Percentiles rank a stretch among this genome's conserved stretches.
These are phyloP conservation scores for Pedicia rivosa DNA, from an alignment of 2,888 invertebrate genomes.

Conservation along the genomic window DNA sequence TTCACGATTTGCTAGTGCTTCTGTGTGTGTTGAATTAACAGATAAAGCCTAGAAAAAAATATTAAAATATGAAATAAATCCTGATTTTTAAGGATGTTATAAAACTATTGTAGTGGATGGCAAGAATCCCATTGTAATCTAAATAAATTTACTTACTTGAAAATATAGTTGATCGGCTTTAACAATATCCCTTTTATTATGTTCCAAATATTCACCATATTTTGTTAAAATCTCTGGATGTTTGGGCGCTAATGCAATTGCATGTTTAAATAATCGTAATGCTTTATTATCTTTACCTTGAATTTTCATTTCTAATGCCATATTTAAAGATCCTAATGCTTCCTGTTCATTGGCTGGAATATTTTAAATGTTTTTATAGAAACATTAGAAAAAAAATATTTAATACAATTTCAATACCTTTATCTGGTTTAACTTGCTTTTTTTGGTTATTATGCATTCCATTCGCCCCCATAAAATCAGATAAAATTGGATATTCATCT, in stretches of 20 bases:
- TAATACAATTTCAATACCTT: too few relatives aligned
- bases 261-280: constrained; percentile 74
- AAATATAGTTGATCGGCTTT: constrained; percentile 83
- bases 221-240: constrained; percentile 85
- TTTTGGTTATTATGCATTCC: too few relatives aligned
- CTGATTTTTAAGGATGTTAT: neutral
- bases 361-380: too few relatives aligned
- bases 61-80: neutral
- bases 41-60: constrained; percentile 44
- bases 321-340: constrained; percentile 67
- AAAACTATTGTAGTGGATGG: neutral
- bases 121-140: neutral
- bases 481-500: constrained; percentile 25
- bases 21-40: constrained; percentile 66
- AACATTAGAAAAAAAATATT: too few relatives aligned
- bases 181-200: constrained; percentile 67
- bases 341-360: constrained; percentile 35
- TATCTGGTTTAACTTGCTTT: too few relatives aligned
- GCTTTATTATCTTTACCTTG: constrained; percentile 76
- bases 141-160: constrained; percentile 33
- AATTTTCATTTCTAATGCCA: constrained; percentile 71
- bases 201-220: constrained; percentile 86
- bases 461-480: constrained; percentile 11
- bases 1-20: constrained; percentile 63
- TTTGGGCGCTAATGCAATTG: constrained; percentile 75